These are phyloP conservation scores for Meteorus cinctellus DNA, from an alignment of 2,888 invertebrate species.

Conservation along the genomic window DNA sequence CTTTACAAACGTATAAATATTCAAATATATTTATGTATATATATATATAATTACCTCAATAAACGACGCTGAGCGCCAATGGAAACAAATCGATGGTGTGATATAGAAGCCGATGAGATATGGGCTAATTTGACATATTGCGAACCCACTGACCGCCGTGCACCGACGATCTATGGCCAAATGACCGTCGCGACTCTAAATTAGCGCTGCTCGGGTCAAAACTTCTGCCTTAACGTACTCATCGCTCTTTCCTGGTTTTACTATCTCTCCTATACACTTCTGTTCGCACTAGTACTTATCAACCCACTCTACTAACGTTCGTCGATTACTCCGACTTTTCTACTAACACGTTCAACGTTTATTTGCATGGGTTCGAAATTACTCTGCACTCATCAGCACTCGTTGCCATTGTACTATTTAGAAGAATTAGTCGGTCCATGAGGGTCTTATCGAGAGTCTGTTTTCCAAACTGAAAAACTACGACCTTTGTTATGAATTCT, in stretches of 20 bases:
- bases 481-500: too few relatives aligned
- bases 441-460: too few relatives aligned
- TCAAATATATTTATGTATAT: constrained; percentile 42
- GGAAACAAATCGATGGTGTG: constrained; percentile 69
- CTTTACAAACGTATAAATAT: constrained; percentile 12
- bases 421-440: too few relatives aligned
- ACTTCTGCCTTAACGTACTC: constrained; percentile 49
- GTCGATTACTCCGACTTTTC: not conserved
- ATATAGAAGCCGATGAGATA: constrained; percentile 71
- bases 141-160: constrained; percentile 61
- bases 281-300: not conserved
- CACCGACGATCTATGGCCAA: constrained; percentile 68
- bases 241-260: constrained; percentile 31
- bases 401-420: not conserved
- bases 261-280: constrained; percentile 25
- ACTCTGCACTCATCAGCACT: not conserved
- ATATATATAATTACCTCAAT: not conserved
- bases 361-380: not conserved
- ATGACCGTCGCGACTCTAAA: constrained; percentile 72
- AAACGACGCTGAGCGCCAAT: constrained; percentile 14
- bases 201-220: constrained; percentile 70
- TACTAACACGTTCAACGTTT: not conserved
- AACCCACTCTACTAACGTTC: not conserved
- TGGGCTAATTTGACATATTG: constrained; percentile 72
- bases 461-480: too few relatives aligned